These are phyloP conservation scores for Salpingus planirostris DNA, from an alignment of 2,888 invertebrate genomes.

Conservation along the genomic window DNA sequence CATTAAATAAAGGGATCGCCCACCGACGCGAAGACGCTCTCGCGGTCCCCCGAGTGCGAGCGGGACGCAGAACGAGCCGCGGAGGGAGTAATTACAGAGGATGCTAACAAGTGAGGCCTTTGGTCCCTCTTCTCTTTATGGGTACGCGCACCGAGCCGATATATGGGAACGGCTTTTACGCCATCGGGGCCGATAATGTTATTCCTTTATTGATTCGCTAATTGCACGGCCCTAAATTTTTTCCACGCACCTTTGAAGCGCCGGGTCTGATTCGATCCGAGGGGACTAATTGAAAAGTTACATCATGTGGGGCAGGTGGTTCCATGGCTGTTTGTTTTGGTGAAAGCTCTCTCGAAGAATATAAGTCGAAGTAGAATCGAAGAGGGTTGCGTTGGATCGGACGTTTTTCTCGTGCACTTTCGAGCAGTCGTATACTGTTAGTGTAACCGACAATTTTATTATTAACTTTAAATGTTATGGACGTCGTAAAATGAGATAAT, in stretches of 20 bases:
- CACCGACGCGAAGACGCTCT: slow-evolving; percentile 22
- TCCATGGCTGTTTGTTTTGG: too few species aligned
- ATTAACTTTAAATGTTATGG: slow-evolving; percentile 15
- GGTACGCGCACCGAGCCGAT: slow-evolving; percentile 20
- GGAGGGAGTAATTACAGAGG: slow-evolving; percentile 27
- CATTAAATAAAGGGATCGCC: slow-evolving; percentile 38
- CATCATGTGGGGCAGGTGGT: slow-evolving; percentile 5
- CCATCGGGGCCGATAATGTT: slow-evolving; percentile 6
- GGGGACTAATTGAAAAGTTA: slow-evolving; percentile 10
- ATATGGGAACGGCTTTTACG: slow-evolving; percentile 14
- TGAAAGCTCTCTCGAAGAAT: too few species aligned
- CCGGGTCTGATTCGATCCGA: slow-evolving; percentile 8
- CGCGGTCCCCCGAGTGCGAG: slow-evolving; percentile 12
- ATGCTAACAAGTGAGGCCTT: slow-evolving; percentile 35
- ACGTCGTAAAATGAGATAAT: slow-evolving; percentile 14
- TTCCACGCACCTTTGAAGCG: not conserved
- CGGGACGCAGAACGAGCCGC: slow-evolving; percentile 6
- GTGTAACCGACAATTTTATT: slow-evolving; percentile 14
- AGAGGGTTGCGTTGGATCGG: too few species aligned
- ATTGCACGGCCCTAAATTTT: slow-evolving; percentile 8
- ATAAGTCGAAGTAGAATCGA: too few species aligned
- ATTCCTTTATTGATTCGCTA: slow-evolving; percentile 14
- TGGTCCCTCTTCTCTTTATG: slow-evolving; percentile 30
- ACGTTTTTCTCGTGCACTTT: too few species aligned
- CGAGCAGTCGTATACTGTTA: slow-evolving; percentile 7